Conservation (phyloP, 2,888 invertebrate species). For the Rhaphigaster nebulosa region DNA sequence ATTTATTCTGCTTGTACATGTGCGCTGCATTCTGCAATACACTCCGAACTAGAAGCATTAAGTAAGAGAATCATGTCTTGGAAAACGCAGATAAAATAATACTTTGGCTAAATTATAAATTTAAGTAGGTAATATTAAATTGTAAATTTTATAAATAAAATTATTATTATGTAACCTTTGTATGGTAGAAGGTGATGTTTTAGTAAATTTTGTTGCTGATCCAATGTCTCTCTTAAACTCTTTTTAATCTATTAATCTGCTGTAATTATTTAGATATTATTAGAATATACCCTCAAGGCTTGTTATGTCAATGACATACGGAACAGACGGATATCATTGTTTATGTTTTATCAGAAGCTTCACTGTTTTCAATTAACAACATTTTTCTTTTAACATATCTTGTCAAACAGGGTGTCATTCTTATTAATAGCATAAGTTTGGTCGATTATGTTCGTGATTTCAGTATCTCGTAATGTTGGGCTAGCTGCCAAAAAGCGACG, state of each 20-base stretch:
- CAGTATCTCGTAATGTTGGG: background rate
- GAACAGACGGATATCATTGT: background rate
- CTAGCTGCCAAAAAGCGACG: background rate
- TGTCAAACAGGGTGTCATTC: background rate
- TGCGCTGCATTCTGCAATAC: no score
- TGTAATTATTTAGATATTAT: background rate
- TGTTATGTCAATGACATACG: background rate
- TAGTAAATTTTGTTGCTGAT: background rate
- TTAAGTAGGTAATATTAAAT: no score
- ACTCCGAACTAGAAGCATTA: no score
- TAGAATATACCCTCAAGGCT: background rate
- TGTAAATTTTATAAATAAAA: no score
- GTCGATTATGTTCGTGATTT: background rate
- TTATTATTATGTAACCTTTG: no score
- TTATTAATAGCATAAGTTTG: conserved; percentile 10
- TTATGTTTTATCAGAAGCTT: background rate
- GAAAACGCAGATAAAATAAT: no score
- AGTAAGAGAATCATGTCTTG: no score
- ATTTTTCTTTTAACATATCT: background rate
- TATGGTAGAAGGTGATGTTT: no score
- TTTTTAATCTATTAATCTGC: background rate
- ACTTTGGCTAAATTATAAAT: no score
- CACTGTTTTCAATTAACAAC: background rate
- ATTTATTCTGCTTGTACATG: no score
- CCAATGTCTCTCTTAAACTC: background rate